Percentiles rank a stretch among this genome's conserved stretches.
Evolutionary conservation across 2,113 vertebrate species (phyloP).

Genomic region (Patagioenas fasciata): DNA sequence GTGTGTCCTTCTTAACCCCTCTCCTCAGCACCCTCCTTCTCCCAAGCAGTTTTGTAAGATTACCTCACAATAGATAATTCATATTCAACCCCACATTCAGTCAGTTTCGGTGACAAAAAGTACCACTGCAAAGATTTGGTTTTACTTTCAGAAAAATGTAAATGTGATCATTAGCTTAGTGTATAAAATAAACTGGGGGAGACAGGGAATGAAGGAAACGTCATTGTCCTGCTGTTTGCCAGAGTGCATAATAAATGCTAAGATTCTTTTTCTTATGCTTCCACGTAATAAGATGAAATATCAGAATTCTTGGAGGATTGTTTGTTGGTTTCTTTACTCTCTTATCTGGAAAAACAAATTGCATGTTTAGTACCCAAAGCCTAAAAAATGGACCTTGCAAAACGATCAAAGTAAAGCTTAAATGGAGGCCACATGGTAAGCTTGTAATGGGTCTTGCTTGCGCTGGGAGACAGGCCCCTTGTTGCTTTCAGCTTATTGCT

Average conservation of each 20-base stretch:
- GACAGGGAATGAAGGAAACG: neutral
- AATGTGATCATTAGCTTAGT: slow-evolving; percentile 46
- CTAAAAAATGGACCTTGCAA: neutral
- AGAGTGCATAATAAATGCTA: neutral
- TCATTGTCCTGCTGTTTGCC: slow-evolving; percentile 40
- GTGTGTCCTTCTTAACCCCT: neutral
- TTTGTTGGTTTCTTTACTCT: neutral
- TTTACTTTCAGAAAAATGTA: slow-evolving; percentile 48
- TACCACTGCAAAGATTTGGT: neutral
- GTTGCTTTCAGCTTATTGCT: neutral
- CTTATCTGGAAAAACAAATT: neutral
- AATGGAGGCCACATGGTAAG: neutral
- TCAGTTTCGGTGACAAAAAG: neutral
- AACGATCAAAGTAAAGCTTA: neutral
- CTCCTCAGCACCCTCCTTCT: neutral
- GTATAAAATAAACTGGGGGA: neutral
- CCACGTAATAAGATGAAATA: slow-evolving; percentile 47
- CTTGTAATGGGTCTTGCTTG: neutral
- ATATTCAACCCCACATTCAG: neutral
- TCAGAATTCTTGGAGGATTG: slow-evolving; percentile 4
- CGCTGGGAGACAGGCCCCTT: neutral
- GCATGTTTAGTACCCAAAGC: neutral
- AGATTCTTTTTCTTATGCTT: slow-evolving; percentile 15
- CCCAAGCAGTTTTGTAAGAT: neutral
- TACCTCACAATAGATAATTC: neutral